phyloP scores from a whole-genome alignment of 2,113 vertebrate species.

The Patagioenas fasciata region DNA sequence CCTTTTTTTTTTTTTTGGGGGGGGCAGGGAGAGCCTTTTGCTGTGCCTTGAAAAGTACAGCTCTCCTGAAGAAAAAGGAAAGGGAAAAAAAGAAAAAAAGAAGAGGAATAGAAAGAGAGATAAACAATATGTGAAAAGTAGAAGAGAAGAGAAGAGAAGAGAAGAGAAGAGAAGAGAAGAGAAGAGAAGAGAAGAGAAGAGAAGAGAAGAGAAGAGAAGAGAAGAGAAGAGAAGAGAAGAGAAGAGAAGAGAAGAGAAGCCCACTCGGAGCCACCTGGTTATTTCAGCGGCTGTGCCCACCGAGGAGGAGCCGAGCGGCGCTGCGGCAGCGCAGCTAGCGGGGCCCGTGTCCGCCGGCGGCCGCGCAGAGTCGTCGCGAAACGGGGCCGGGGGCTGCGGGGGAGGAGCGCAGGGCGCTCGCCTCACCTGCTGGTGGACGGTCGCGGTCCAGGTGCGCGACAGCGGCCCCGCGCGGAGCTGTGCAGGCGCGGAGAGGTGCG shows the following conservation, averaged over 20 bases:
- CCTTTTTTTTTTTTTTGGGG: too few relatives aligned
- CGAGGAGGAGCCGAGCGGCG: neutral
- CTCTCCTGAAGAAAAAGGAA: neutral
- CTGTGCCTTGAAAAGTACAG: neutral
- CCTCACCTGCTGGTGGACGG: neutral
- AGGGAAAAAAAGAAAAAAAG: neutral
- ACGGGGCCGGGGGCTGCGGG: too few relatives aligned
- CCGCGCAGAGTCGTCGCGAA: neutral
- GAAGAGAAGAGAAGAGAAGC: neutral
- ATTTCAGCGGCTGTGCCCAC: neutral
- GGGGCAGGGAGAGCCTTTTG: neutral
- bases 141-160: too few relatives aligned
- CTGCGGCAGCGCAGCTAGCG: too few relatives aligned
- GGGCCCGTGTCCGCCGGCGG: neutral
- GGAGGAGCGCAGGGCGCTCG: neutral
- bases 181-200: too few relatives aligned
- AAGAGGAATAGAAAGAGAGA: too few relatives aligned
- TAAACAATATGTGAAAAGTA: too few relatives aligned
- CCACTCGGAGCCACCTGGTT: neutral
- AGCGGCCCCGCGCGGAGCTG: neutral
- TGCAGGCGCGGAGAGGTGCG: neutral
- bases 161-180: too few relatives aligned
- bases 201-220: fast-evolving
- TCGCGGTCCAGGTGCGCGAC: neutral
- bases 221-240: too few relatives aligned